Evolutionary conservation across 2,888 invertebrate genomes (phyloP).

Genomic region (Dione juno): DNA sequence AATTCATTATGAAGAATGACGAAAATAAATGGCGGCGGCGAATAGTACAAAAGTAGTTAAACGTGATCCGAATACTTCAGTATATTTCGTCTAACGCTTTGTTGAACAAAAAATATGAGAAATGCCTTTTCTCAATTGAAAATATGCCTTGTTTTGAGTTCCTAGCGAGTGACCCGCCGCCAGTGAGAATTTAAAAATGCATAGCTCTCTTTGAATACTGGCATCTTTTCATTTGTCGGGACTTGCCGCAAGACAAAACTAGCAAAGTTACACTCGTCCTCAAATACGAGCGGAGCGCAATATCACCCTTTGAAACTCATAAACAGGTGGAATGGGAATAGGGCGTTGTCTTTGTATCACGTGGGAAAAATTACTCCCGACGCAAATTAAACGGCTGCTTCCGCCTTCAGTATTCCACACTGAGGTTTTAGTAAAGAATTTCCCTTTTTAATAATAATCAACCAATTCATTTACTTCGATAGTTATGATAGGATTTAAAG

Average conservation of each 20-base stretch:
- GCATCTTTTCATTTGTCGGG: slow-evolving; percentile 75
- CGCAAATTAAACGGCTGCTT: slow-evolving; percentile 45
- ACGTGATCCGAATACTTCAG: slow-evolving; percentile 56
- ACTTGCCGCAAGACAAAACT: slow-evolving; percentile 75
- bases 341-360: slow-evolving; percentile 58
- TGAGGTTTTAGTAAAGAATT: slow-evolving; percentile 28
- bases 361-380: slow-evolving; percentile 54
- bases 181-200: slow-evolving; percentile 72
- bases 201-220: slow-evolving; percentile 69
- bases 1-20: slow-evolving; percentile 21
- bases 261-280: slow-evolving; percentile 77
- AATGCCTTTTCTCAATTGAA: slow-evolving; percentile 36
- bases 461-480: background rate
- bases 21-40: slow-evolving; percentile 28
- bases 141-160: slow-evolving; percentile 35
- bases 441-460: background rate
- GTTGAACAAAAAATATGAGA: slow-evolving; percentile 30
- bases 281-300: slow-evolving; percentile 72
- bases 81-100: slow-evolving; percentile 18
- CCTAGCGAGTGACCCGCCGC: slow-evolving; percentile 42
- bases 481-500: too few species aligned
- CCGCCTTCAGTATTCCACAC: slow-evolving; percentile 29
- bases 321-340: slow-evolving; percentile 71
- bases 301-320: slow-evolving; percentile 79
- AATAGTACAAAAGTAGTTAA: slow-evolving; percentile 51